Percentiles rank a stretch among this genome's conserved stretches.
Conservation (phyloP, 1,140 invertebrate species). For the Eufriesea mexicana region DNA sequence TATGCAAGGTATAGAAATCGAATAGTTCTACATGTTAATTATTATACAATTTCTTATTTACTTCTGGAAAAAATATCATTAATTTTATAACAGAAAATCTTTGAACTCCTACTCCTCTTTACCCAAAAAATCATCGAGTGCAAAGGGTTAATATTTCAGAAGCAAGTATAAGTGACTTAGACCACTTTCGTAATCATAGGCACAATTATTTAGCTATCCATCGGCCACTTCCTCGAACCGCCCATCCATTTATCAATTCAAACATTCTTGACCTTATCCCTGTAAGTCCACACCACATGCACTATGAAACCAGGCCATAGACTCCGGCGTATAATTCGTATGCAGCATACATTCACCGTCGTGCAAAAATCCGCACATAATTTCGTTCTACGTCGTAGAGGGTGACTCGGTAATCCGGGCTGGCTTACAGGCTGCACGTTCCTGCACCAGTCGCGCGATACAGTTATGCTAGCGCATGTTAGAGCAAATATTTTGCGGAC, state of each 20-base stretch:
- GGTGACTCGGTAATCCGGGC: slow-evolving; percentile 21
- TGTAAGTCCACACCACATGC: not conserved
- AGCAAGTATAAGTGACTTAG: too few species aligned
- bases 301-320: not conserved
- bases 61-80: too few species aligned
- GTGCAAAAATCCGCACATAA: slow-evolving; percentile 38
- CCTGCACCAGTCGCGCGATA: slow-evolving; percentile 2
- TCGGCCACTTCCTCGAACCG: not conserved
- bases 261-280: not conserved
- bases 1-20: too few species aligned
- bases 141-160: too few species aligned
- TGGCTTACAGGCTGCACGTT: slow-evolving; percentile 37
- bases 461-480: not conserved
- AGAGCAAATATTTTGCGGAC: slow-evolving; percentile 28
- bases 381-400: slow-evolving; percentile 18
- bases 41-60: too few species aligned
- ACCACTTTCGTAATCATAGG: too few species aligned
- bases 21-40: too few species aligned
- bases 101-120: too few species aligned
- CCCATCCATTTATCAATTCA: not conserved
- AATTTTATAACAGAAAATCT: too few species aligned
- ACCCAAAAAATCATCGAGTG: too few species aligned
- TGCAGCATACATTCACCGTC: not conserved
- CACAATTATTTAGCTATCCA: not conserved
- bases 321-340: slow-evolving; percentile 13